These are phyloP conservation scores for Pycnonotus jocosus DNA, from an alignment of 2,113 vertebrate genomes.

Conservation along the genomic window DNA sequence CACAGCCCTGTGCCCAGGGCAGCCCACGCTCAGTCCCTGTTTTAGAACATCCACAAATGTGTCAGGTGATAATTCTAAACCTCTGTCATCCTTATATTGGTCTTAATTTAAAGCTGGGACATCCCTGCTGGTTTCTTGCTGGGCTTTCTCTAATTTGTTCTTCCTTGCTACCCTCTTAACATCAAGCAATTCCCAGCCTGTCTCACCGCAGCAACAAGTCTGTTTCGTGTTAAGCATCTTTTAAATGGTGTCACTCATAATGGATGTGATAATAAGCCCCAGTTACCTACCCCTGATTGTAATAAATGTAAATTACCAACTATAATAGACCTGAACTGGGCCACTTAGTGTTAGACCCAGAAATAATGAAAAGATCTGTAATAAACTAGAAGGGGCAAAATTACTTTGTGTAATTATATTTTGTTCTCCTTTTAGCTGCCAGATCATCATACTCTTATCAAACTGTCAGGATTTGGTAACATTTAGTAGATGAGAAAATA, in stretches of 20 bases:
- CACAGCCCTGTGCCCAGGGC: accelerated
- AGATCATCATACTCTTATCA: neutral
- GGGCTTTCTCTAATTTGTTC: neutral
- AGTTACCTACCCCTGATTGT: neutral
- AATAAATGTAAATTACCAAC: conserved; percentile 21
- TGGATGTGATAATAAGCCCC: conserved; percentile 9
- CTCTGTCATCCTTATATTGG: accelerated
- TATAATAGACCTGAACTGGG: neutral
- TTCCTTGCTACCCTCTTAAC: neutral
- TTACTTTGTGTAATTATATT: neutral
- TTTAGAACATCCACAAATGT: neutral
- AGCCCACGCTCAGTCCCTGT: neutral
- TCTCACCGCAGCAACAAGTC: neutral
- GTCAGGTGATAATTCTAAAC: neutral
- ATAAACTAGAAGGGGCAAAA: neutral
- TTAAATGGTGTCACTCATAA: conserved; percentile 8
- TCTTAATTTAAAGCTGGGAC: neutral
- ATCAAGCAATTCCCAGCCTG: neutral
- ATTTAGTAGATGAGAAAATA: neutral
- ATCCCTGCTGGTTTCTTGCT: neutral
- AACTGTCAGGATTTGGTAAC: neutral
- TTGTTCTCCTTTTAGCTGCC: neutral
- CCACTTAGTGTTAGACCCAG: neutral
- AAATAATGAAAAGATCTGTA: neutral
- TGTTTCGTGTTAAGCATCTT: neutral